Evolutionary conservation across 2,888 invertebrate species (phyloP).

Genomic region (Tinea trinotella): DNA sequence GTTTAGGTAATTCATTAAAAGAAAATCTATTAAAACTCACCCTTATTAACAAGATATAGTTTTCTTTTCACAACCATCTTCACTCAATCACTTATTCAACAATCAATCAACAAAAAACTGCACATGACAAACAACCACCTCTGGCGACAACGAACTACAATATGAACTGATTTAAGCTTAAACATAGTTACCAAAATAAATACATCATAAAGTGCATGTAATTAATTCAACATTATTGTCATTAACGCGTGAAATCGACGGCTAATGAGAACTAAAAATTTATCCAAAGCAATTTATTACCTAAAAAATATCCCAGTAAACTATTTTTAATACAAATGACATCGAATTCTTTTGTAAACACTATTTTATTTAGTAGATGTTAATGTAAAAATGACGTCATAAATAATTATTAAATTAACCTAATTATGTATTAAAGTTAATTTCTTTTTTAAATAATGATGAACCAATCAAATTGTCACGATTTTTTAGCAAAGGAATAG

Average conservation of each 20-base stretch:
- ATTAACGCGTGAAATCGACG: slow-evolving; percentile 2
- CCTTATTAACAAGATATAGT: not conserved
- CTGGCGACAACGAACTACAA: not conserved
- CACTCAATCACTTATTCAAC: not conserved
- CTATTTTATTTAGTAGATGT: too few relatives aligned
- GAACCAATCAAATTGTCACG: too few relatives aligned
- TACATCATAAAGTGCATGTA: not conserved
- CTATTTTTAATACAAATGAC: too few relatives aligned
- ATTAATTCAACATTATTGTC: not conserved
- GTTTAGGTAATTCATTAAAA: too few relatives aligned
- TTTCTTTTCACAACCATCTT: slow-evolving; percentile 12
- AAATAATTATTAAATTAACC: too few relatives aligned
- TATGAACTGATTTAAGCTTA: not conserved
- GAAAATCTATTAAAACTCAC: not conserved
- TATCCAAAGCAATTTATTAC: too few relatives aligned
- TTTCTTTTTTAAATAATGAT: too few relatives aligned
- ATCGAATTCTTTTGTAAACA: too few relatives aligned
- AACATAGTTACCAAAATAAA: not conserved
- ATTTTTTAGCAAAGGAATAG: too few relatives aligned
- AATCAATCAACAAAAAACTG: not conserved
- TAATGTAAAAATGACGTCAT: too few relatives aligned
- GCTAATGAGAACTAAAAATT: not conserved
- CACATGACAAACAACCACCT: not conserved
- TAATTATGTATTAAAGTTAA: too few relatives aligned
- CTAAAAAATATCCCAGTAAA: too few relatives aligned